phyloP scores from a whole-genome alignment of 2,797 vertebrate species.

The Echeneis naucrates region DNA sequence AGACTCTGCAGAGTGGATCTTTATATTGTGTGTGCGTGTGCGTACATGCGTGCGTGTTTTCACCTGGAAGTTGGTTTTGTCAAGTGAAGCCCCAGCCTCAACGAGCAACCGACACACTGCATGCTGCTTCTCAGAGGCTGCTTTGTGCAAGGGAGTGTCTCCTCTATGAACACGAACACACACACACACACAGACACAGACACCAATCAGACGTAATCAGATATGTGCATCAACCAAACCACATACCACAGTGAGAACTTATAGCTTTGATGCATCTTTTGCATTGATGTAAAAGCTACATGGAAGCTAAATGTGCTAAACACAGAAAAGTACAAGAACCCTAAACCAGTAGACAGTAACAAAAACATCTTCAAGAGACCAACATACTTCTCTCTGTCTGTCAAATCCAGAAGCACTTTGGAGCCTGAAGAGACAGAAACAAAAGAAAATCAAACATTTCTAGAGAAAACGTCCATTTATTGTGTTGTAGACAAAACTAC shows the following conservation, averaged over 20 bases:
- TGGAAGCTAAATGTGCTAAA: no score
- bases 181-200: constrained; percentile 34
- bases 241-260: no score
- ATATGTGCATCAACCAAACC: no score
- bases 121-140: constrained; percentile 90
- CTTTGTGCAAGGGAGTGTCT: constrained; percentile 96
- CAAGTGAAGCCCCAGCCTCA: constrained; percentile 91
- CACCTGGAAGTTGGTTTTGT: constrained; percentile 94
- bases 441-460: neutral
- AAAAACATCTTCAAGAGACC: neutral
- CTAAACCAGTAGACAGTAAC: no score
- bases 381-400: constrained; percentile 93
- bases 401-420: constrained; percentile 92
- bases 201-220: constrained; percentile 14
- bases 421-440: constrained; percentile 79
- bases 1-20: constrained; percentile 11
- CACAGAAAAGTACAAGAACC: no score
- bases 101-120: constrained; percentile 91
- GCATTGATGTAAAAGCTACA: no score
- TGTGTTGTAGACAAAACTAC: no score
- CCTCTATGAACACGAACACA: constrained; percentile 79
- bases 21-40: neutral
- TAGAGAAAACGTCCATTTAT: neutral
- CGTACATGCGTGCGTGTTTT: neutral
- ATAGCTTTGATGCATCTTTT: no score